phyloP scores from a whole-genome alignment of 2,113 vertebrate species.

The Felis chaus region DNA sequence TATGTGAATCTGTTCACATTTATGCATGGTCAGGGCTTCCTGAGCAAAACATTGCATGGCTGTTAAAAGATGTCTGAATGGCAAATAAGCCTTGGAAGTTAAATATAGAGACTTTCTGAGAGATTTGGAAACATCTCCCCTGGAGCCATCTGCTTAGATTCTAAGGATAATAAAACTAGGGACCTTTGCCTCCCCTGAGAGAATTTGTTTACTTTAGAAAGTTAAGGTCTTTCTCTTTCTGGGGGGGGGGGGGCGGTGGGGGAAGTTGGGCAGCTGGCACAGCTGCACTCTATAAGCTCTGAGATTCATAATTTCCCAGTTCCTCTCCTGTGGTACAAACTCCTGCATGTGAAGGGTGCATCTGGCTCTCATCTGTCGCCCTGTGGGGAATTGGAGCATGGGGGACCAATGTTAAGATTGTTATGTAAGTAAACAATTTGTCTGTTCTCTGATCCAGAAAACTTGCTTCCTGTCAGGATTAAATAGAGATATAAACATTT shows the following conservation, averaged over 20 bases:
- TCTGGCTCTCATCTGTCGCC: neutral
- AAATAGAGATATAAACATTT: neutral
- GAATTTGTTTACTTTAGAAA: constrained; percentile 12
- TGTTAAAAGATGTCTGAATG: neutral
- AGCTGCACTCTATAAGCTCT: neutral
- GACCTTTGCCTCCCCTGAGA: neutral
- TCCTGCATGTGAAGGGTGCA: neutral
- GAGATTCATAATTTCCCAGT: neutral
- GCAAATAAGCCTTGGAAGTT: neutral
- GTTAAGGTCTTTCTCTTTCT: neutral
- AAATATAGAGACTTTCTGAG: neutral
- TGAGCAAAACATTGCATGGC: neutral
- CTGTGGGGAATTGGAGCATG: rapidly evolving
- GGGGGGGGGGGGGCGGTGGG: neutral
- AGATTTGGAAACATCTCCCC: neutral
- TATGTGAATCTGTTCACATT: neutral
- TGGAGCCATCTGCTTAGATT: neutral
- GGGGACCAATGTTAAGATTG: neutral
- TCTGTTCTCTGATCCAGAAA: constrained; percentile 38
- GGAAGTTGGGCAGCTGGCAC: neutral
- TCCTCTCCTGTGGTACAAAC: neutral
- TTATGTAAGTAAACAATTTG: neutral
- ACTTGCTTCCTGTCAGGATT: neutral
- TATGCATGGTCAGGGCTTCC: neutral
- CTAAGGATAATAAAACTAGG: neutral